A percentile compares a stretch with the other conserved stretches of the same genome.
phyloP scores from a whole-genome alignment of 2,113 vertebrate genomes.

The Pseudorhombus dupliciocellatus region DNA sequence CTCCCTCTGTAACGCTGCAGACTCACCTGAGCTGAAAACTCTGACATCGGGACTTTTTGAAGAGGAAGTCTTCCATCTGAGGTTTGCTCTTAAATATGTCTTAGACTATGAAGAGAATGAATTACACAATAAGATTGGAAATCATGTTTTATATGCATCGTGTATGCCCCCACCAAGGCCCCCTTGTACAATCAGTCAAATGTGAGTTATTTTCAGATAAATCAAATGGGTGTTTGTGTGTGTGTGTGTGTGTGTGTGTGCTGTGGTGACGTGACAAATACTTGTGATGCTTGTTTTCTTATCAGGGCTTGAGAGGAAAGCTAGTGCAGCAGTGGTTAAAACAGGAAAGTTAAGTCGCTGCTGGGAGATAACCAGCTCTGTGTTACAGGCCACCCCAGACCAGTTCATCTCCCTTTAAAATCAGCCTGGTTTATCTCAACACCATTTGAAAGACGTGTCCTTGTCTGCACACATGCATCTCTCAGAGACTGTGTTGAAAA shows the following conservation, averaged over 20 bases:
- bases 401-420: not conserved
- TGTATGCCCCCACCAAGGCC: too few species aligned
- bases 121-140: too few species aligned
- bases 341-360: not conserved
- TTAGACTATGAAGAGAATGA: too few species aligned
- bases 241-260: too few species aligned
- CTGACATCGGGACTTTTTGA: not conserved
- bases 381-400: not conserved
- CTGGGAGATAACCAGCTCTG: constrained; percentile 20
- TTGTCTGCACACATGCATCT: not conserved
- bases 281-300: not conserved
- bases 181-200: too few species aligned
- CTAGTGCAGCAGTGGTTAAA: constrained; percentile 3
- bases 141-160: too few species aligned
- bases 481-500: not conserved
- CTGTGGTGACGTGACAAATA: not conserved
- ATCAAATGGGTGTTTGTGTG: too few species aligned
- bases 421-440: not conserved
- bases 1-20: not conserved
- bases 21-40: constrained; percentile 19
- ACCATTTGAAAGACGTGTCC: not conserved
- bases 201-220: too few species aligned
- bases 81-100: constrained; percentile 4
- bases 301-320: not conserved
- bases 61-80: not conserved